phyloP scores from a whole-genome alignment of 1,140 invertebrate genomes.

The Bilobella aurantiaca region DNA sequence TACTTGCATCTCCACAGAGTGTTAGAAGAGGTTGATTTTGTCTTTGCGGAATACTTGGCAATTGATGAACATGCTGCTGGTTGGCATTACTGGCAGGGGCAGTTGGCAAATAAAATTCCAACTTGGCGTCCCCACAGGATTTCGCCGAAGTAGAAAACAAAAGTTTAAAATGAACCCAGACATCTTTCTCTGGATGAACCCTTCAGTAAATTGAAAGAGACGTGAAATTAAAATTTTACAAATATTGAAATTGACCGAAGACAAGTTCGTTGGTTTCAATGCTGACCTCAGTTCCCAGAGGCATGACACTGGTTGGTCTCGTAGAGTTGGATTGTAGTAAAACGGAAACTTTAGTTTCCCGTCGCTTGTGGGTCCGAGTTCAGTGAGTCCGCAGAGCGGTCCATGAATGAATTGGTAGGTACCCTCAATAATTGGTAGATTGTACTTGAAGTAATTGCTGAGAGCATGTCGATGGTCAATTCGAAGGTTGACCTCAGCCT shows the following conservation, averaged over 20 bases:
- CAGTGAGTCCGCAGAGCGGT: slow-evolving; percentile 69
- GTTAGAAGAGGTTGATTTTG: slow-evolving; percentile 56
- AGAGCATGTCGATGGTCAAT: slow-evolving; percentile 70
- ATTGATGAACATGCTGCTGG: slow-evolving; percentile 33
- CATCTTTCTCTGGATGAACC: slow-evolving; percentile 53
- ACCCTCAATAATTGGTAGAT: slow-evolving; percentile 66
- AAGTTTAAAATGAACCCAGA: slow-evolving; percentile 74
- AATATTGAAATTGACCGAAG: not conserved
- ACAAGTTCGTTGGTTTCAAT: not conserved
- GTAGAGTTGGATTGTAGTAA: slow-evolving; percentile 27
- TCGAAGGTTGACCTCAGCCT: slow-evolving; percentile 61
- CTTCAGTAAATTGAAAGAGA: slow-evolving; percentile 48
- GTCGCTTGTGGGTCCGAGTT: slow-evolving; percentile 61
- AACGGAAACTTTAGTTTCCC: slow-evolving; percentile 74
- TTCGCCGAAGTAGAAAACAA: slow-evolving; percentile 57
- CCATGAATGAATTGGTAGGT: slow-evolving; percentile 77
- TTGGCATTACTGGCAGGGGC: slow-evolving; percentile 44
- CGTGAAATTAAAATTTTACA: not conserved
- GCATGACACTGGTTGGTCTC: slow-evolving; percentile 57
- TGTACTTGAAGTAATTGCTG: slow-evolving; percentile 73
- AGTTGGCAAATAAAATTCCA: slow-evolving; percentile 59
- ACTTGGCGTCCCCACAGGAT: slow-evolving; percentile 67
- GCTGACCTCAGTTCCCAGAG: slow-evolving; percentile 69
- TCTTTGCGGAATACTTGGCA: slow-evolving; percentile 26
- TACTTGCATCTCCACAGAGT: slow-evolving; percentile 65